Evolutionary conservation across 2,888 invertebrate species (phyloP), one percentile per base, ranked within the genome.

Genomic region (Luperina testacea): DNA sequence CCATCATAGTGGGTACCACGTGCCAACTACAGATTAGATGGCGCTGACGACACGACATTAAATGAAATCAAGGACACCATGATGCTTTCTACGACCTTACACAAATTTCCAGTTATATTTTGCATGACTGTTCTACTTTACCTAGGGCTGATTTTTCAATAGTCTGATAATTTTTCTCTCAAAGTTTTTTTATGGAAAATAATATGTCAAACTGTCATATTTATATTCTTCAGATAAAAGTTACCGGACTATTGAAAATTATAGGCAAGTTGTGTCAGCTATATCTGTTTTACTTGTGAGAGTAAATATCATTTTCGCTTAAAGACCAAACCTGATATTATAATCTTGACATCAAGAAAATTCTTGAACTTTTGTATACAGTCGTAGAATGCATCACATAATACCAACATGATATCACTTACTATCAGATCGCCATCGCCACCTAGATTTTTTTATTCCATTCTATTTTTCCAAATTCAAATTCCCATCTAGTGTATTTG

Each of bases 1-100:
- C 64, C 71, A 45, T 80, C 38, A 59, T 53, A 68, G 70, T 71
- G 67, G 70, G 75, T 71, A 72, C 65, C 72, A 68, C 61, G 72
- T 88, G 67, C 82, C 74, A 67, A 85, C 69, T 63, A 45, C 17
- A 71, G n/a, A 78, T 11, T 38, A 84, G 32, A 42, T 61, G 85
- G 71, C 65, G 32, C n/a, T 71, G 57, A 27, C 6, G 24, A 57
- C 9, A 13, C 32, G n/a, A 45, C 11, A 27, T 2, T 59, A 24
- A 68, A 67, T 78, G 8, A 78, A 15, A 78, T 48, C 67, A 11
- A 27, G 27, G 11, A 53, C 17, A 17, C 13, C 59, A 68, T 53
- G 13, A 78, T n/a, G 24, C 15, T 53, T 84, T 78, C 61, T 48
- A 80, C 67, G 38, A 80, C 59, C 15, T 24, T 67, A 83, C 9